A percentile compares a stretch with the other conserved stretches of the same genome.
Evolutionary conservation across 2,888 invertebrate genomes (phyloP).

Genomic region (Chesias legatella): DNA sequence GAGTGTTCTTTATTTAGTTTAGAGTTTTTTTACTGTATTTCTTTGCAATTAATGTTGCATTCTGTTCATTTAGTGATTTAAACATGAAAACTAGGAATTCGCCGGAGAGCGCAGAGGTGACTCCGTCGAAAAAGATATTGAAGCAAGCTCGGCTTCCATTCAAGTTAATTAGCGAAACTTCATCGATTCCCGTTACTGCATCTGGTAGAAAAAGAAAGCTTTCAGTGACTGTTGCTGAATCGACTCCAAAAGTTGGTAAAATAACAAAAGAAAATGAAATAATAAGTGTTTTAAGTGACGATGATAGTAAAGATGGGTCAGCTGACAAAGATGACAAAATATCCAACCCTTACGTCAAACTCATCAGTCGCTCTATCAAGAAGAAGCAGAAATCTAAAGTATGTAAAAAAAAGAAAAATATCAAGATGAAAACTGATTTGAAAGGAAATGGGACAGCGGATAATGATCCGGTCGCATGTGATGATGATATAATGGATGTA

Average conservation of each 20-base stretch:
- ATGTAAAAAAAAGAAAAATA: slow-evolving; percentile 46
- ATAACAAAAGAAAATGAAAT: slow-evolving; percentile 60
- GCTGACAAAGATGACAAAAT: slow-evolving; percentile 37
- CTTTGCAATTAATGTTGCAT: slow-evolving; percentile 23
- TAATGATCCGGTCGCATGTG: slow-evolving; percentile 15
- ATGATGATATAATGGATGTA: slow-evolving; percentile 49
- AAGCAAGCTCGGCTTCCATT: slow-evolving; percentile 83
- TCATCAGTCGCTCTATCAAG: slow-evolving; percentile 65
- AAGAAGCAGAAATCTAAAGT: slow-evolving; percentile 59
- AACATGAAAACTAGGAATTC: slow-evolving; percentile 67
- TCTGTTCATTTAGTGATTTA: slow-evolving; percentile 21
- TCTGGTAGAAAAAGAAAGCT: slow-evolving; percentile 69
- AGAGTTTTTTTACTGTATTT: slow-evolving; percentile 14
- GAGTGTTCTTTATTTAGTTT: slow-evolving; percentile 35
- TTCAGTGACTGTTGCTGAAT: slow-evolving; percentile 55
- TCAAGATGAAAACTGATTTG: slow-evolving; percentile 25
- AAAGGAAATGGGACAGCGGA: slow-evolving; percentile 28
- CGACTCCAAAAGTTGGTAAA: slow-evolving; percentile 62
- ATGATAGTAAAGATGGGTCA: slow-evolving; percentile 51
- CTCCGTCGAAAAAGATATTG: slow-evolving; percentile 79
- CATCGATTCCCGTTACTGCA: slow-evolving; percentile 50
- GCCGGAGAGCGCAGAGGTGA: slow-evolving; percentile 56
- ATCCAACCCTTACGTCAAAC: slow-evolving; percentile 63
- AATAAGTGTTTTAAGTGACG: slow-evolving; percentile 61
- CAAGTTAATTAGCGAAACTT: slow-evolving; percentile 71